phyloP scores from a whole-genome alignment of 2,888 invertebrate species.

The Stramonita haemastoma region DNA sequence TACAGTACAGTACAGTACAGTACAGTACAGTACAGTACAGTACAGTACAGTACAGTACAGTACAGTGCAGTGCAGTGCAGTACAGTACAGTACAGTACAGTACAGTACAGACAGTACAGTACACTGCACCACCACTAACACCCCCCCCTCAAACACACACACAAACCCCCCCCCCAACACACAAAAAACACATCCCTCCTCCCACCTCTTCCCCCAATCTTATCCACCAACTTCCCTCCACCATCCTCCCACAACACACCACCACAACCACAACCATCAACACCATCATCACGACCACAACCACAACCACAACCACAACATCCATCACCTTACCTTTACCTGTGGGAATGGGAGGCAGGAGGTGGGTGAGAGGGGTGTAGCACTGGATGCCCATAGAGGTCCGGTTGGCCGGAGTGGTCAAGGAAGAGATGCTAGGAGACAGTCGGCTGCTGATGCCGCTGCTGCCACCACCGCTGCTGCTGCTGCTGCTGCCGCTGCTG shows the following conservation, averaged over 20 bases:
- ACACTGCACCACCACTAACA: neutral
- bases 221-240: no score
- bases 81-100: no score
- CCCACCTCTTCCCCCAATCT: neutral
- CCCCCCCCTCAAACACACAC: neutral
- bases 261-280: neutral
- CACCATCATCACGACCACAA: neutral
- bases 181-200: neutral
- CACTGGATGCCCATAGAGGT: constrained; percentile 86
- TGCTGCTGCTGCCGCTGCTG: constrained; percentile 77
- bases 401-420: constrained; percentile 44
- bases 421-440: neutral
- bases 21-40: neutral
- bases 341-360: constrained; percentile 93
- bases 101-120: no score
- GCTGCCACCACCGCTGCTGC: constrained; percentile 40
- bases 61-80: neutral
- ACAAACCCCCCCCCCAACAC: neutral
- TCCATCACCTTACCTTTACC: constrained; percentile 80
- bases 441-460: constrained; percentile 45
- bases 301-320: no score
- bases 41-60: neutral
- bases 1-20: neutral
- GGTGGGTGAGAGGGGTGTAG: constrained; percentile 95
- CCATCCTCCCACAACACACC: no score